A percentile compares a stretch with the other conserved stretches of the same genome.
These are phyloP conservation scores for Crotalus viridis DNA, from an alignment of 2,113 vertebrate genomes.

Conservation along the genomic window DNA sequence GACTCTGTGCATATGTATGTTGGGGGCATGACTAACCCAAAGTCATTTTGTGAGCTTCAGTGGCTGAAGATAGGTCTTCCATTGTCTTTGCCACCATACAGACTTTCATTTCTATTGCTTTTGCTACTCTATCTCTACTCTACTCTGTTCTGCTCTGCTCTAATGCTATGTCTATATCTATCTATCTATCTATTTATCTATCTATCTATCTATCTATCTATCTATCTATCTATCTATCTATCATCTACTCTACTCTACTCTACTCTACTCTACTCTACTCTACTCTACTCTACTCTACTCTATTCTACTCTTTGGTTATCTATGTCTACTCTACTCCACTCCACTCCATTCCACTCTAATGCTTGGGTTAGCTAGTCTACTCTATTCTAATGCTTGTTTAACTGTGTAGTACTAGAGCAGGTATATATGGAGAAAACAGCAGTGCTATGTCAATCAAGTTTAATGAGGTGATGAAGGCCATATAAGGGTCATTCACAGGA, in stretches of 20 bases:
- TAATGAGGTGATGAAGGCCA: background rate
- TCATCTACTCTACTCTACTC: too few relatives aligned
- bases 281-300: too few relatives aligned
- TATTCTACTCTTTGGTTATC: too few relatives aligned
- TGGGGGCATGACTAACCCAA: background rate
- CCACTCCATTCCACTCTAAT: background rate
- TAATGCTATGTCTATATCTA: too few relatives aligned
- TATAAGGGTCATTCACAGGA: background rate
- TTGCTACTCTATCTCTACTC: background rate
- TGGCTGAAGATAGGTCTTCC: background rate
- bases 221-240: too few relatives aligned
- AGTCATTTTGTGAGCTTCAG: background rate
- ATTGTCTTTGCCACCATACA: background rate
- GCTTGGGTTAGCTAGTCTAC: background rate
- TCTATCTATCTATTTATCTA: too few relatives aligned
- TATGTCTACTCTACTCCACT: too few relatives aligned
- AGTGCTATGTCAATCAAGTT: background rate
- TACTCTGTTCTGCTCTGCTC: background rate
- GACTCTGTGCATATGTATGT: background rate
- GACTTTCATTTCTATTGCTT: background rate
- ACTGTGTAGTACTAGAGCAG: background rate
- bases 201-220: too few relatives aligned
- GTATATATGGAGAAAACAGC: background rate
- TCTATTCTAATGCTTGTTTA: background rate
- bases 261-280: too few relatives aligned